Conservation (phyloP, 1,140 invertebrate species). For the Drosophila tsacasi region DNA sequence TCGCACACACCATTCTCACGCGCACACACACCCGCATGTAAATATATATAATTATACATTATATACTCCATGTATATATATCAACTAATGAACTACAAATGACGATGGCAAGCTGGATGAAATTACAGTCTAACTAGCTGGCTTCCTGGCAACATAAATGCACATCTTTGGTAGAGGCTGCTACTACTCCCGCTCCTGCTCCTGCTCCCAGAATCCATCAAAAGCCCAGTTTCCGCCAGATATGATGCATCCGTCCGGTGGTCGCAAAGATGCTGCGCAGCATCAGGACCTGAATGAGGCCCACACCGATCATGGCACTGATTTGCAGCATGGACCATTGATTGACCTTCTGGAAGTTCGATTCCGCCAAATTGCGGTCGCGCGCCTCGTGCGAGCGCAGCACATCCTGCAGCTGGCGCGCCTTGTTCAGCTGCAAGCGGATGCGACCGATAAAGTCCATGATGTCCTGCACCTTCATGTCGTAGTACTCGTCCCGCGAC, state of each 20-base stretch:
- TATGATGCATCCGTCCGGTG: constrained; percentile 86
- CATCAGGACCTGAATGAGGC: constrained; percentile 89
- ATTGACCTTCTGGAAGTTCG: constrained; percentile 91
- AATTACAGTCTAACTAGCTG: constrained; percentile 31
- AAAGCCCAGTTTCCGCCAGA: constrained; percentile 86
- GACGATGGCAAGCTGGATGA: constrained; percentile 31
- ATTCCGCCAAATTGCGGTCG: constrained; percentile 92
- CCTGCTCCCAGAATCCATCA: constrained; percentile 47
- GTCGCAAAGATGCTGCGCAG: constrained; percentile 90
- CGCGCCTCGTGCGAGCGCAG: constrained; percentile 90
- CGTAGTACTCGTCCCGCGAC: constrained; percentile 87
- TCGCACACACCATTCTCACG: neutral
- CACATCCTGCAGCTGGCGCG: constrained; percentile 90
- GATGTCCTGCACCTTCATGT: constrained; percentile 89
- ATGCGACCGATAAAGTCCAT: constrained; percentile 88
- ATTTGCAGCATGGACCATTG: constrained; percentile 90
- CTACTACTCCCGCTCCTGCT: neutral
- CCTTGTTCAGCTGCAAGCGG: constrained; percentile 87
- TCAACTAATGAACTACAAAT: constrained; percentile 29
- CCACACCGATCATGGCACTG: constrained; percentile 89
- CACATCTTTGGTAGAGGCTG: constrained; percentile 68
- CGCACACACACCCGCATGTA: constrained; percentile 19
- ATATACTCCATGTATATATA: neutral
- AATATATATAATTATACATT: constrained; percentile 17
- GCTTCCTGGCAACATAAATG: constrained; percentile 23